Percentiles rank a stretch among this genome's conserved stretches.
Conservation (phyloP, 2,113 vertebrate species). For the Microcebus murinus region DNA sequence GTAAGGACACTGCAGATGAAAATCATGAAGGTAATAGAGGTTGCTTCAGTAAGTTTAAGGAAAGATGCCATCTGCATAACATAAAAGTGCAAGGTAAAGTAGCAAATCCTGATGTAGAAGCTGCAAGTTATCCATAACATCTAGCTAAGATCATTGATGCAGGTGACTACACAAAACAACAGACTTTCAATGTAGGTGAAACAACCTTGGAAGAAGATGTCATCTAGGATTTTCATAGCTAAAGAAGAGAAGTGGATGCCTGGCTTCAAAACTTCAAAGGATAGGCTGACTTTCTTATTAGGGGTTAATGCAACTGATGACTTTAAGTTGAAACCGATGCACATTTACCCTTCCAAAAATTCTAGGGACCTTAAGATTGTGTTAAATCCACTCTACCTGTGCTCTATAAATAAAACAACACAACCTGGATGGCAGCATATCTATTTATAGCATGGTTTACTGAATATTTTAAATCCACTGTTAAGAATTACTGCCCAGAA, state of each 20-base stretch:
- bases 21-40: not conserved
- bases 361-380: not conserved
- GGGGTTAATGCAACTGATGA: not conserved
- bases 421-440: too few relatives aligned
- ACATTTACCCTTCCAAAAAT: not conserved
- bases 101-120: not conserved
- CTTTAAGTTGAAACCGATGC: not conserved
- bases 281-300: not conserved
- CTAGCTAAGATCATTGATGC: not conserved
- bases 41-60: not conserved
- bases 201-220: not conserved
- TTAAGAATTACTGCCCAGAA: too few relatives aligned
- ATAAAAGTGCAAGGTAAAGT: not conserved
- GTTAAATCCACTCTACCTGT: not conserved
- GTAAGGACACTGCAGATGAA: not conserved
- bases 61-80: not conserved
- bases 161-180: not conserved
- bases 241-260: not conserved
- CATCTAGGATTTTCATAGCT: not conserved
- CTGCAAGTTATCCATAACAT: not conserved
- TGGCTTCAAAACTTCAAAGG: not conserved
- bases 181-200: not conserved
- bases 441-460: too few relatives aligned
- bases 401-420: not conserved
- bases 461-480: too few relatives aligned